Base-by-base conservation (phyloP, 2,113 vertebrate genomes). In the Vulpes ferrilata region DNA sequence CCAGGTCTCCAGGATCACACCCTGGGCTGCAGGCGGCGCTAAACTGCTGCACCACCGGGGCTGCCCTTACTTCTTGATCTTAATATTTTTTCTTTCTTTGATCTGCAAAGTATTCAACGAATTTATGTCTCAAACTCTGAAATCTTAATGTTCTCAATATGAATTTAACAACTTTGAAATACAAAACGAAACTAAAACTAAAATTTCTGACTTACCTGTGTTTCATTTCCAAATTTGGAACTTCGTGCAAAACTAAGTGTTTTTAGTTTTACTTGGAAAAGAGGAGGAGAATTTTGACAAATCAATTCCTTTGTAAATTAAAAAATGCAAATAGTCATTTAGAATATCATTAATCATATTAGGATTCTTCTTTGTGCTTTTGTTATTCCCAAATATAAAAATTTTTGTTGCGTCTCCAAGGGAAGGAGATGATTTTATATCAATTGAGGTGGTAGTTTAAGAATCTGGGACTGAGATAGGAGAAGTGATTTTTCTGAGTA, bases 251-350 rank as follows among this genome's bases (percentile, higher is more conserved):
- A 76, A 88, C 85, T 91, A 81, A 93, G 16, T 76, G n/a, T 74
- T 93, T 90, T 82, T 89, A 55, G 67, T 96, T 95, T 96, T 93
- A 90, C 76, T 79, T 88, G 76, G 64, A 90, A 95, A 76, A 92
- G 65, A 86, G 16, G 16, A 69, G 25, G 32, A 32, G 25, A 79
- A 22, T 16, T 51, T 87, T 82, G 38, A 85, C 22, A 84, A 82
- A 64, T 20, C 11, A 91, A 8, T 93, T 94, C 23, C 60, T 57
- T 96, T 95, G 93, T 85, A 65, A 78, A 86, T 92, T 82, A 30
- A 88, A 83, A 93, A 84, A 86, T 90, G 51, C 22, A 84, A 82
- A 73, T 73, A 81, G 17, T 89, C 5, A 84, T 90, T 96, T 89
- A 81, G 71, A 88, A 53, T 88, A 88, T 84, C 93, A 64, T 59